phyloP scores from a whole-genome alignment of 2,113 vertebrate species.

The Syngnathoides biaculeatus region DNA sequence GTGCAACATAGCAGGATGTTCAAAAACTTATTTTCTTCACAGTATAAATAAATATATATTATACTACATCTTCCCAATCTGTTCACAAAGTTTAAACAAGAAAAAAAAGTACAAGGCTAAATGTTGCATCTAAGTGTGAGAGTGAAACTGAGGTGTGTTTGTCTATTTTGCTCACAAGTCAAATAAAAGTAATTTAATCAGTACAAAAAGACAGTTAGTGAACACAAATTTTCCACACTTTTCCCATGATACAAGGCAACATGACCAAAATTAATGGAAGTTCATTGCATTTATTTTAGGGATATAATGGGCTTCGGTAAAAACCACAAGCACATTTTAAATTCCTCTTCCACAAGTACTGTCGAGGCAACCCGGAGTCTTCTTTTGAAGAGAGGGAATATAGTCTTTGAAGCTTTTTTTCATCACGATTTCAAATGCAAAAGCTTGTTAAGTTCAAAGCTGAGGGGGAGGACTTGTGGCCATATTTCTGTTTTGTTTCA shows the following conservation, averaged over 20 bases:
- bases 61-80: background rate
- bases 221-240: constrained; percentile 46
- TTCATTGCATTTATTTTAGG: constrained; percentile 51
- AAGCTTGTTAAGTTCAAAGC: constrained; percentile 72
- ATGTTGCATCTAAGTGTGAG: background rate
- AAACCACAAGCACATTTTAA: constrained; percentile 60
- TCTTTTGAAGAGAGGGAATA: constrained; percentile 69
- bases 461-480: constrained; percentile 56
- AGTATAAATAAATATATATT: no score
- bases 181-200: constrained; percentile 59
- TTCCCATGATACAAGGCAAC: constrained; percentile 37
- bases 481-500: constrained; percentile 66
- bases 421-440: constrained; percentile 68
- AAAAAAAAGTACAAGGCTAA: no score
- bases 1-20: no score
- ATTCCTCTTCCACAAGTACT: constrained; percentile 57
- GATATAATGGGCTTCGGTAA: constrained; percentile 65
- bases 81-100: background rate
- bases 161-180: constrained; percentile 23
- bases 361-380: constrained; percentile 59
- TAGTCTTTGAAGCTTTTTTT: constrained; percentile 74
- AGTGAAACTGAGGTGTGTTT: constrained; percentile 23
- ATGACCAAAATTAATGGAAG: constrained; percentile 48
- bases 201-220: constrained; percentile 55
- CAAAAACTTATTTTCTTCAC: no score